Base-by-base conservation (phyloP, 2,113 vertebrate species). In the Dissostichus mawsoni region DNA sequence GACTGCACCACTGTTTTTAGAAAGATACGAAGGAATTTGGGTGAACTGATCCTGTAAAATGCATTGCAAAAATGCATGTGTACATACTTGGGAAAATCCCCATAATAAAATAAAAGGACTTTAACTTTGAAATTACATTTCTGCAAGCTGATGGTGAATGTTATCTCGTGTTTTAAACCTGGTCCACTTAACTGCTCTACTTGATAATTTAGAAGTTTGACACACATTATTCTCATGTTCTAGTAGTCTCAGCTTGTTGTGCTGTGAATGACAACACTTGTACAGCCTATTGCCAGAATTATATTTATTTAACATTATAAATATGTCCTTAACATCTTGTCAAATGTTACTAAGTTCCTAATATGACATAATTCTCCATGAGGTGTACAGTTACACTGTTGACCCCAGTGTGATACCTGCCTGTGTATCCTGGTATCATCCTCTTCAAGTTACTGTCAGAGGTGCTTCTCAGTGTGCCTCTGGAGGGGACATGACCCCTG, bases 371-470 rank as follows among this genome's bases (percentile, higher is more conserved):
- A 17, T 59, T 76, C 50, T 36, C 67, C 29, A 33, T 2, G 3
- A 13, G 74, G 63, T 74, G 69, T 81, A 47, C 2, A 20, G 83
- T 81, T 74, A 59, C 64, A 55, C 14, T 48, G 55, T 14, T 64
- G 20, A 56, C 59, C 52, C n/a, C 9, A 45, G 55, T 20, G 20
- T 29, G 62, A 56, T 59, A 33, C 93, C 93, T 76, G 9, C 96
- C 96, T 82, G 95, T 96, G 84, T 95, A 96, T 75, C 96, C 96
- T 0, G 95, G 94, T 69, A 96, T 91, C 89, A 94, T 84, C 77
- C 52, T 89, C 66, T 78, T 90, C 23, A 89, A 41, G 56, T 93
- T 85, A 25, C 91, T 44, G 45, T 81, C 77, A 29, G 74, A 20
- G 67, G 62, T 9, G 7, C 61, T 81, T 68, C 74, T 86, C 45